These are phyloP conservation scores for Incurvaria masculella DNA, from an alignment of 2,888 invertebrate genomes.

Conservation along the genomic window DNA sequence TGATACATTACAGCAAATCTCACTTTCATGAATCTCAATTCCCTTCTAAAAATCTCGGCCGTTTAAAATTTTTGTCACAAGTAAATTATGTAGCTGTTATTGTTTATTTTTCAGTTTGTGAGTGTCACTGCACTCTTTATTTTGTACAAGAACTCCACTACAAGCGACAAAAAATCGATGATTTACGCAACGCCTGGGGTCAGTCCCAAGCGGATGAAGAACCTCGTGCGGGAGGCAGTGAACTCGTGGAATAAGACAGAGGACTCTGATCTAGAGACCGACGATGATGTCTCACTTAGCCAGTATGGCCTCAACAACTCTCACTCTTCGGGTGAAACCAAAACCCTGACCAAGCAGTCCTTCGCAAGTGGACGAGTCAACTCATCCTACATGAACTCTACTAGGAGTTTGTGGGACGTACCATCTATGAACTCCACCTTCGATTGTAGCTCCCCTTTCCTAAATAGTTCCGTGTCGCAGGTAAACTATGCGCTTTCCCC, in stretches of 20 bases:
- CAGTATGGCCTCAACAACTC: constrained; percentile 45
- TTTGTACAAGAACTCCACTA: constrained; percentile 32
- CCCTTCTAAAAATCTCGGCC: no score
- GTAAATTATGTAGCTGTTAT: no score
- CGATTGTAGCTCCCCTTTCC: constrained; percentile 33
- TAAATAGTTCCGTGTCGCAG: constrained; percentile 29
- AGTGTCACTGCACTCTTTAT: constrained; percentile 31
- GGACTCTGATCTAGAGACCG: constrained; percentile 32
- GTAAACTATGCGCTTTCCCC: constrained; percentile 12
- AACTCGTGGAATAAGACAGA: constrained; percentile 28
- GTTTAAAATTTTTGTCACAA: no score
- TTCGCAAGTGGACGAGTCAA: constrained; percentile 33
- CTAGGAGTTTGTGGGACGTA: constrained; percentile 36
- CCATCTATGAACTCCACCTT: constrained; percentile 43
- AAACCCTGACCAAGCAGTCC: constrained; percentile 27
- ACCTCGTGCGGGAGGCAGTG: constrained; percentile 24
- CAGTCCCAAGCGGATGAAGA: constrained; percentile 30
- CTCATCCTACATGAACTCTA: constrained; percentile 23
- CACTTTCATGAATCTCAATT: no score
- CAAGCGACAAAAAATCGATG: constrained; percentile 19
- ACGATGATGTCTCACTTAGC: constrained; percentile 45
- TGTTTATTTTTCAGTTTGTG: constrained; percentile 34
- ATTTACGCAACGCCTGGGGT: constrained; percentile 1
- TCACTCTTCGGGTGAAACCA: constrained; percentile 38
- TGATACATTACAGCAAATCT: no score